Evolutionary conservation across 2,888 invertebrate species (phyloP).

Genomic region (Acrobeloides nanus): DNA sequence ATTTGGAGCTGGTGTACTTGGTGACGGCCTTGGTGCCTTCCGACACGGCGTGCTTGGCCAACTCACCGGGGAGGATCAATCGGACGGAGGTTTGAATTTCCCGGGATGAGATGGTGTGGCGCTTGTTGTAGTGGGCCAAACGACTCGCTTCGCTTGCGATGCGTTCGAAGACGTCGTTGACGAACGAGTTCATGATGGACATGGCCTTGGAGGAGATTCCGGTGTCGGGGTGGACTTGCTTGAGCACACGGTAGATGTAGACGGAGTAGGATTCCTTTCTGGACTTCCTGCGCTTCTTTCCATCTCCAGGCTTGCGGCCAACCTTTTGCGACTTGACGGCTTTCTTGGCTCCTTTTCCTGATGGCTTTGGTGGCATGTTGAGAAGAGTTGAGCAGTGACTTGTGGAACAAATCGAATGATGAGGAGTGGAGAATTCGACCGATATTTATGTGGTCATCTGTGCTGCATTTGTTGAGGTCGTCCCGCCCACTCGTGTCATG

Average conservation of each 20-base stretch:
- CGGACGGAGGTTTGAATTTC: constrained; percentile 67
- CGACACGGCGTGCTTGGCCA: constrained; percentile 67
- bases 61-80: constrained; percentile 65
- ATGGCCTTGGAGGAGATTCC: constrained; percentile 66
- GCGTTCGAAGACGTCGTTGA: constrained; percentile 68
- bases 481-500: no score
- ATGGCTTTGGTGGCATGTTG: constrained; percentile 48
- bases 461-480: no score
- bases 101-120: constrained; percentile 65
- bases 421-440: no score
- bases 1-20: constrained; percentile 60
- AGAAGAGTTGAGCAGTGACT: no score
- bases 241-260: constrained; percentile 63
- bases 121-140: constrained; percentile 64
- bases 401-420: no score
- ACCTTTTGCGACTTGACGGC: constrained; percentile 45
- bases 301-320: constrained; percentile 34
- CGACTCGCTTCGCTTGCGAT: constrained; percentile 61
- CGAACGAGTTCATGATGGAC: constrained; percentile 69
- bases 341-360: constrained; percentile 50
- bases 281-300: constrained; percentile 42
- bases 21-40: constrained; percentile 65
- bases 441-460: no score
- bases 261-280: constrained; percentile 52
- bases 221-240: constrained; percentile 61